These are phyloP conservation scores for Anodontia alba DNA, from an alignment of 2,888 invertebrate genomes.

Conservation along the genomic window DNA sequence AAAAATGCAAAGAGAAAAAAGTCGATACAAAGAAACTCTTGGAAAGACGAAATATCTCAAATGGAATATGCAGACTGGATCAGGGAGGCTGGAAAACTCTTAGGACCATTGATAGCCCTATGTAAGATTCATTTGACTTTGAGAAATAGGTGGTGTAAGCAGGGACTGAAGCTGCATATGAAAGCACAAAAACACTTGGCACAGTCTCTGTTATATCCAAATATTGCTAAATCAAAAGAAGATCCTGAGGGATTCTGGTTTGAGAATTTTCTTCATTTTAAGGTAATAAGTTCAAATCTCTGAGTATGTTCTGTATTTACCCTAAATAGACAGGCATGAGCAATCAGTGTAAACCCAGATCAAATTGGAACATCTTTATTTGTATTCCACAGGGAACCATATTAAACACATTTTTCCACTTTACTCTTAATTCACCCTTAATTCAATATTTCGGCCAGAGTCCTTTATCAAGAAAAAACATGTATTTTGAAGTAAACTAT, in stretches of 20 bases:
- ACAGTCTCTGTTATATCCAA: conserved; percentile 35
- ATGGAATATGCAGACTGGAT: background rate
- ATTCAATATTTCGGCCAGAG: no score
- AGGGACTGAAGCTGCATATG: conserved; percentile 34
- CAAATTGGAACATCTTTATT: no score
- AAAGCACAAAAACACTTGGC: conserved; percentile 16
- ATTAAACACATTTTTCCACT: no score
- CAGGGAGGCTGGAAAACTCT: conserved; percentile 20
- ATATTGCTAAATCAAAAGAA: conserved; percentile 4
- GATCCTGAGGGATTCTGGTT: conserved; percentile 24
- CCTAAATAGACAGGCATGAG: no score
- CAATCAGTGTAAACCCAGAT: no score
- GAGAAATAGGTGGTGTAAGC: conserved; percentile 25
- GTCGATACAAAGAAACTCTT: background rate
- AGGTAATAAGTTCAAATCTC: conserved; percentile 32
- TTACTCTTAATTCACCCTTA: no score
- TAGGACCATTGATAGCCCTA: conserved; percentile 14
- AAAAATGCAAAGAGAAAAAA: conserved; percentile 14
- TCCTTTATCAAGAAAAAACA: no score
- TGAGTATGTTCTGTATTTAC: no score
- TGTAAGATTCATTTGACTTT: conserved; percentile 16
- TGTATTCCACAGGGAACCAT: no score
- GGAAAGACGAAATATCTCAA: background rate
- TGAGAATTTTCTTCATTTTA: conserved; percentile 42
- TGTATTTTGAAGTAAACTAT: no score